phyloP scores from a whole-genome alignment of 2,888 invertebrate species.

The Cataglyphis cursor region DNA sequence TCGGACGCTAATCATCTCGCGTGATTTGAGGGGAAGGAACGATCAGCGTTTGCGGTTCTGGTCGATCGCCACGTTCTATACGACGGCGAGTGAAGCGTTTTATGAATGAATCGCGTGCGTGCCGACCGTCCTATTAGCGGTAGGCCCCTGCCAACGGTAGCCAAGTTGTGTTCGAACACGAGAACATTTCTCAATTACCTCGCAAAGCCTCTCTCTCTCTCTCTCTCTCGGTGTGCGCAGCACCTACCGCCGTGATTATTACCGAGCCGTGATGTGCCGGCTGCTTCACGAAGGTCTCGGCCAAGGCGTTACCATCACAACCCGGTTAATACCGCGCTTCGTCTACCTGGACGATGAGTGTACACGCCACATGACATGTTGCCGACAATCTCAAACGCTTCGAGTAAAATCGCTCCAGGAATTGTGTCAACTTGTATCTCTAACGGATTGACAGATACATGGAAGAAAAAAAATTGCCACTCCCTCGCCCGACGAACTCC shows the following conservation, averaged over 20 bases:
- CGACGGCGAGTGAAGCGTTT: conserved; percentile 66
- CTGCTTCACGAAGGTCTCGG: conserved; percentile 74
- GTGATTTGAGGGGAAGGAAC: conserved; percentile 47
- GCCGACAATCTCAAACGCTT: not conserved
- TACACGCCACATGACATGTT: not conserved
- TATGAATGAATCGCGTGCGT: conserved; percentile 85
- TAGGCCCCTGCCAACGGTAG: conserved; percentile 73
- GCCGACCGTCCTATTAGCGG: conserved; percentile 80
- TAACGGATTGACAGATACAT: not conserved
- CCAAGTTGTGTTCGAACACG: conserved; percentile 78
- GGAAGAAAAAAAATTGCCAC: not conserved
- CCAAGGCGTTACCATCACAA: conserved; percentile 70
- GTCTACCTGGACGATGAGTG: conserved; percentile 16
- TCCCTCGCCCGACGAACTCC: not conserved
- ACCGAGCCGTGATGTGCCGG: conserved; percentile 75
- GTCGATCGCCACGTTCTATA: conserved; percentile 47
- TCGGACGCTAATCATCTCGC: conserved; percentile 26
- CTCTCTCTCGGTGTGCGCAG: conserved; percentile 58
- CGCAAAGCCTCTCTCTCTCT: conserved; percentile 66
- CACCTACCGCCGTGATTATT: conserved; percentile 76
- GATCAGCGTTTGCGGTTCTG: conserved; percentile 36
- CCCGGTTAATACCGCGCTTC: conserved; percentile 64
- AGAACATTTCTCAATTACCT: conserved; percentile 78
- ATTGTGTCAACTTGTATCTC: not conserved
- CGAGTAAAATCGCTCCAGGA: not conserved